Evolutionary conservation across 2,888 invertebrate genomes (phyloP), one percentile per base, ranked within the genome.

Genomic region (Mechanitis messenoides): DNA sequence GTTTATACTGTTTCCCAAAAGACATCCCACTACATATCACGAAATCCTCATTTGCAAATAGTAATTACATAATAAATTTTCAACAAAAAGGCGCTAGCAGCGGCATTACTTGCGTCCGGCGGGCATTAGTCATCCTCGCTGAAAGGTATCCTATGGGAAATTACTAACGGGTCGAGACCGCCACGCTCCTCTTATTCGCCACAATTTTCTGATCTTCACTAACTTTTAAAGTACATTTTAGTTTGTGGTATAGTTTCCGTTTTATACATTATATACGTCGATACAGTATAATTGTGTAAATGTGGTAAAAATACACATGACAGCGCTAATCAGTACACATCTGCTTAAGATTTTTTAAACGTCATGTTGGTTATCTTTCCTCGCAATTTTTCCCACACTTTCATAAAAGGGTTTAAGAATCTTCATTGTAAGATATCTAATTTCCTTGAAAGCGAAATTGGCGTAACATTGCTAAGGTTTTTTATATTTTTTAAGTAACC

Each of bases 371-470:
- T 35, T 42, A 42, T 42, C 42, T 42, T 42, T 42, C 42, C 3
- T 61, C 59, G 59, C 61, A 64, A 47, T 64, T 77, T 77, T 89
- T 89, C 90, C 86, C 90, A 90, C 87, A 87, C 81, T 73, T 72
- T 73, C 68, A 78, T 81, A 85, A 88, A 83, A 81, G 84, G 85
- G 83, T 85, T 81, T 84, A 85, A 81, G 77, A 79, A 77, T 79
- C 82, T 79, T 78, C 73, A 83, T 83, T 82, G 84, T 87, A 80
- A 85, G 76, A 89, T 90, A 90, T 90, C 90, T 90, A 90, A 90
- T 90, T 90, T 90, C 90, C 87, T 88, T 84, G 81, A 83, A 83
- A 87, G 84, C 85, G 86, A 90, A 89, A 90, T 90, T 90, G 90
- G 85, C 89, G 90, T 87, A 88, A 87, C 89, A 87, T 84, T 83